A percentile compares a stretch with the other conserved stretches of the same genome.
These are phyloP conservation scores for Lumbricus terrestris DNA, from an alignment of 2,888 invertebrate genomes.

Conservation along the genomic window DNA sequence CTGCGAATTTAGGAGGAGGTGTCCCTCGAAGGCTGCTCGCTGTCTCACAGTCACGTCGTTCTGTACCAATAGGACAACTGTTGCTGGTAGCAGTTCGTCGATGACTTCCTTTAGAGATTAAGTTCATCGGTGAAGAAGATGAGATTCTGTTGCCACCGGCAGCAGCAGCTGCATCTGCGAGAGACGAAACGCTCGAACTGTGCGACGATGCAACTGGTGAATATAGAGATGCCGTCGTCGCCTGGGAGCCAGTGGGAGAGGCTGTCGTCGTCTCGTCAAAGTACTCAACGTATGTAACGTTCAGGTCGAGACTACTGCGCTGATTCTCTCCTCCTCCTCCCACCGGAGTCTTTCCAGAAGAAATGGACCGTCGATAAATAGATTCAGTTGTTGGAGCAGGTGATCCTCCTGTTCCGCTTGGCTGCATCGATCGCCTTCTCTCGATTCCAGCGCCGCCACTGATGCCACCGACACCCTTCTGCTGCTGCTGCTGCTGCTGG, in stretches of 20 bases:
- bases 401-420: background rate
- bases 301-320: conserved; percentile 17
- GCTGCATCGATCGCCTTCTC: background rate
- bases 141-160: background rate
- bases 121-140: background rate
- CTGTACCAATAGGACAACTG: background rate
- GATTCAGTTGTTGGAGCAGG: background rate
- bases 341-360: no score
- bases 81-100: background rate
- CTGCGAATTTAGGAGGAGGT: background rate
- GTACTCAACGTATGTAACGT: conserved; percentile 18
- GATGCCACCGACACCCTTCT: no score
- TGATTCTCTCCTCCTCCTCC: background rate
- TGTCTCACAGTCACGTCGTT: no score
- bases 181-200: background rate
- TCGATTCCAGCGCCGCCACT: background rate
- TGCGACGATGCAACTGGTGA: background rate
- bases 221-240: background rate
- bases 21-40: background rate
- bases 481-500: background rate
- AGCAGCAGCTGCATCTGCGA: background rate
- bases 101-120: no score
- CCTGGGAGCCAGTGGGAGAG: background rate
- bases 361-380: background rate
- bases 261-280: background rate